A percentile compares a stretch with the other conserved stretches of the same genome.
These are phyloP conservation scores for Limenitis arthemis DNA, from an alignment of 2,888 invertebrate species.

Conservation along the genomic window DNA sequence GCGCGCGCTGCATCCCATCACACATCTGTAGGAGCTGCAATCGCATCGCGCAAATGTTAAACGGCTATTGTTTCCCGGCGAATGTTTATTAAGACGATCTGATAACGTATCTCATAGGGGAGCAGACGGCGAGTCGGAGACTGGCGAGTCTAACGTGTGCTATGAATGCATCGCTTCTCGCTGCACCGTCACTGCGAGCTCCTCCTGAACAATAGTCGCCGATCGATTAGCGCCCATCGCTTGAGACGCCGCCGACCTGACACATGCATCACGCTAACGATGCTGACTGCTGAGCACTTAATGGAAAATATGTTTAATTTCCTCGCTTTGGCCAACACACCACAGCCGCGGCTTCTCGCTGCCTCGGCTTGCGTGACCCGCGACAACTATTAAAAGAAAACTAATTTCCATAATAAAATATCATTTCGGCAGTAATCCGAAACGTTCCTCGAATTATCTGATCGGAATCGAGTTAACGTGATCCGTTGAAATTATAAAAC, in stretches of 20 bases:
- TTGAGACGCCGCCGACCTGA: slow-evolving; percentile 17
- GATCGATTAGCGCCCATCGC: slow-evolving; percentile 54
- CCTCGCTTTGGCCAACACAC: slow-evolving; percentile 15
- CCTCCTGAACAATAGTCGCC: slow-evolving; percentile 47
- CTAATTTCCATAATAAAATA: slow-evolving; percentile 67
- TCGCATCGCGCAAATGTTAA: slow-evolving; percentile 49
- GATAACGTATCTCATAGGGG: slow-evolving; percentile 62
- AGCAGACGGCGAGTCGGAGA: slow-evolving; percentile 36
- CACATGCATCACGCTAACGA: slow-evolving; percentile 31
- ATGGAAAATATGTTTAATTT: slow-evolving; percentile 51
- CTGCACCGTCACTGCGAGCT: slow-evolving; percentile 26
- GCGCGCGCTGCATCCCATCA: slow-evolving; percentile 32
- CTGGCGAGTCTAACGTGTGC: slow-evolving; percentile 55
- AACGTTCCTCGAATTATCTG: slow-evolving; percentile 51
- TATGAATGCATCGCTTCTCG: slow-evolving; percentile 42
- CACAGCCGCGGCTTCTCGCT: slow-evolving; percentile 16
- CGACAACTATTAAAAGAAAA: slow-evolving; percentile 62
- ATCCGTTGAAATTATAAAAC: slow-evolving; percentile 63
- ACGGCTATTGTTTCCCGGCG: slow-evolving; percentile 59
- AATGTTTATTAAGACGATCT: slow-evolving; percentile 70
- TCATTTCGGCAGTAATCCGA: slow-evolving; percentile 44
- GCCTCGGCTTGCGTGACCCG: slow-evolving; percentile 58
- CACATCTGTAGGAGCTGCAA: slow-evolving; percentile 38
- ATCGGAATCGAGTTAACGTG: slow-evolving; percentile 66
- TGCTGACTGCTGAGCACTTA: slow-evolving; percentile 42